These are phyloP conservation scores for Gastrophysa polygoni DNA, from an alignment of 2,888 invertebrate genomes.

Conservation along the genomic window DNA sequence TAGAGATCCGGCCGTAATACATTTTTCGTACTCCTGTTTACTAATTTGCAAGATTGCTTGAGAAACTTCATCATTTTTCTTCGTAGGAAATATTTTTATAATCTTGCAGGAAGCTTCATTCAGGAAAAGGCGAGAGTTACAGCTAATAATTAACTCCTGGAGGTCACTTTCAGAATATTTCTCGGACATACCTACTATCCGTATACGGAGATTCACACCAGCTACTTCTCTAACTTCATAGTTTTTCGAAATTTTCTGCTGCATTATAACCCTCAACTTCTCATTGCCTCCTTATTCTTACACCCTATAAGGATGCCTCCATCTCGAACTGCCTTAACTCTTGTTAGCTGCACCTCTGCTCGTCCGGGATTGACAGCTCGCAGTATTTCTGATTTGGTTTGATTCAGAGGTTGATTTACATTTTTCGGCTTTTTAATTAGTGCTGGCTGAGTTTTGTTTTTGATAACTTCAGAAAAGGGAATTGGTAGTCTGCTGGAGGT, in stretches of 20 bases:
- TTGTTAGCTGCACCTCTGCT: slow-evolving; percentile 11
- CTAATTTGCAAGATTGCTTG: slow-evolving; percentile 17
- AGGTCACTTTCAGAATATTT: not conserved
- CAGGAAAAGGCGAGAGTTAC: not conserved
- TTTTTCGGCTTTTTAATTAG: slow-evolving; percentile 19
- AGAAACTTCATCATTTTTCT: slow-evolving; percentile 7
- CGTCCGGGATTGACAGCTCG: slow-evolving; percentile 1
- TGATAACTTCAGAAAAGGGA: slow-evolving; percentile 8
- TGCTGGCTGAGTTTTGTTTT: slow-evolving; percentile 16
- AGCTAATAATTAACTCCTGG: not conserved
- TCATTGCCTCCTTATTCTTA: slow-evolving; percentile 8
- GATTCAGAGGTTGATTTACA: not conserved
- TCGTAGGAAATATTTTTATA: slow-evolving; percentile 13
- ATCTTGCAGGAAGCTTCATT: slow-evolving; percentile 8
- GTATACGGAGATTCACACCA: not conserved
- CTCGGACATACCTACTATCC: not conserved
- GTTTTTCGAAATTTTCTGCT: slow-evolving; percentile 2
- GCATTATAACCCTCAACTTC: not conserved
- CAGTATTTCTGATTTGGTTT: slow-evolving; percentile 13
- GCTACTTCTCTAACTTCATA: slow-evolving; percentile 10
- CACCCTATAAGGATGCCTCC: slow-evolving; percentile 14
- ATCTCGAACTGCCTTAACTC: slow-evolving; percentile 5
- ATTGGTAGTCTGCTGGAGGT: not conserved
- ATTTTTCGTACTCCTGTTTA: slow-evolving; percentile 7
- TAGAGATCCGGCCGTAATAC: slow-evolving; percentile 8